These are phyloP conservation scores for Wasmannia auropunctata DNA, from an alignment of 1,140 invertebrate genomes.

Conservation along the genomic window DNA sequence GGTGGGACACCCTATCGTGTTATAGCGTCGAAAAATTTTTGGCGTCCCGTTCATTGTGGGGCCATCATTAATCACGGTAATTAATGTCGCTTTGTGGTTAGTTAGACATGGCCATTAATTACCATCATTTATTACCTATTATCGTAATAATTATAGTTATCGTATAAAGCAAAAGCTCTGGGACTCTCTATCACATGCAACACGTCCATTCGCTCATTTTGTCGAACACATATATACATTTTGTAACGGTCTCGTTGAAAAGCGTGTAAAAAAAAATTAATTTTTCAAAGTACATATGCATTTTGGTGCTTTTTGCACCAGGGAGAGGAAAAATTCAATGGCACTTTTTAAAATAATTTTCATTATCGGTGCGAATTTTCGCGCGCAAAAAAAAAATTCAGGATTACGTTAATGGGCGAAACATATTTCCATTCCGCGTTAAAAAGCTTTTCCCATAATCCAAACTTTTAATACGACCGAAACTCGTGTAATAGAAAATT, in stretches of 20 bases:
- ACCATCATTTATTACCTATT: constrained; percentile 53
- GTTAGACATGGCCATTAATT: constrained; percentile 51
- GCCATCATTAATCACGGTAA: constrained; percentile 45
- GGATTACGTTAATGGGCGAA: constrained; percentile 31
- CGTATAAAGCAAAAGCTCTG: neutral
- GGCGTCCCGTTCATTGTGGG: constrained; percentile 5
- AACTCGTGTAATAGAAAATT: neutral
- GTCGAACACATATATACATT: neutral
- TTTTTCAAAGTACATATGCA: neutral
- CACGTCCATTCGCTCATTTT: neutral
- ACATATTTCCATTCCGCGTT: constrained; percentile 19
- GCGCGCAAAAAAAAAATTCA: neutral
- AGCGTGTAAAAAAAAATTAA: neutral
- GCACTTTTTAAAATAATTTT: constrained; percentile 36
- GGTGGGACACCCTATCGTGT: neutral
- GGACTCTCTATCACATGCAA: constrained; percentile 1
- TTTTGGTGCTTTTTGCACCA: neutral
- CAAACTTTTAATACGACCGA: neutral
- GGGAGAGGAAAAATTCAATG: neutral
- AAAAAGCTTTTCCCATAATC: constrained; percentile 14
- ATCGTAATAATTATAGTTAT: constrained; percentile 45
- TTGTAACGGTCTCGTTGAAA: neutral
- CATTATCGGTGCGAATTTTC: neutral
- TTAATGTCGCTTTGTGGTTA: constrained; percentile 56
- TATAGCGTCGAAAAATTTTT: constrained; percentile 27